These are phyloP conservation scores for Jaculus jaculus DNA, from an alignment of 2,113 vertebrate species.

Conservation along the genomic window DNA sequence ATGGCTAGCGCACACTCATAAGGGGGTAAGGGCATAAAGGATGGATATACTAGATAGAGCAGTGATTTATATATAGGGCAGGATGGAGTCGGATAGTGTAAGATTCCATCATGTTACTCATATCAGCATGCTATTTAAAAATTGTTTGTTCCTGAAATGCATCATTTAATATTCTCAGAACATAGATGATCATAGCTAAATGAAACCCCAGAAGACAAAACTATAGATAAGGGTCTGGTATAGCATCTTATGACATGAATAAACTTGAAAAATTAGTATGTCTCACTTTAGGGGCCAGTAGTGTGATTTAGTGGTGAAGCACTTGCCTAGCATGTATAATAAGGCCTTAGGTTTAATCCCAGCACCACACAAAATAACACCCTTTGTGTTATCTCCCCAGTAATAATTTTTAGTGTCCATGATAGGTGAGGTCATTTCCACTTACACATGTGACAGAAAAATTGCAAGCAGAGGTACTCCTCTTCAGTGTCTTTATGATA, in stretches of 20 bases:
- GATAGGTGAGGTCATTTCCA: neutral
- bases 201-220: neutral
- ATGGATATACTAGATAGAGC: neutral
- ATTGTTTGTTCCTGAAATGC: neutral
- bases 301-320: neutral
- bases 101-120: neutral
- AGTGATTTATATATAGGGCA: neutral
- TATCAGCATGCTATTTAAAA: neutral
- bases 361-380: neutral
- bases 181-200: neutral
- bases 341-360: neutral
- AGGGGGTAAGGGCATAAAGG: neutral
- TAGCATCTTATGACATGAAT: neutral
- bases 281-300: neutral
- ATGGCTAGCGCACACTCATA: neutral
- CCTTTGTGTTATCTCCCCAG: neutral
- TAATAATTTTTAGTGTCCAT: neutral
- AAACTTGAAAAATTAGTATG: slow-evolving; percentile 12
- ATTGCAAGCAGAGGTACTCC: slow-evolving; percentile 9
- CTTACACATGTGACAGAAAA: slow-evolving; percentile 28
- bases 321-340: neutral
- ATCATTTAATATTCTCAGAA: neutral
- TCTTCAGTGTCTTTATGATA: slow-evolving; percentile 9
- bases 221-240: neutral
- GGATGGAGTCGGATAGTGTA: neutral